Base-by-base conservation (phyloP, 2,113 vertebrate species). In the Equus quagga region DNA sequence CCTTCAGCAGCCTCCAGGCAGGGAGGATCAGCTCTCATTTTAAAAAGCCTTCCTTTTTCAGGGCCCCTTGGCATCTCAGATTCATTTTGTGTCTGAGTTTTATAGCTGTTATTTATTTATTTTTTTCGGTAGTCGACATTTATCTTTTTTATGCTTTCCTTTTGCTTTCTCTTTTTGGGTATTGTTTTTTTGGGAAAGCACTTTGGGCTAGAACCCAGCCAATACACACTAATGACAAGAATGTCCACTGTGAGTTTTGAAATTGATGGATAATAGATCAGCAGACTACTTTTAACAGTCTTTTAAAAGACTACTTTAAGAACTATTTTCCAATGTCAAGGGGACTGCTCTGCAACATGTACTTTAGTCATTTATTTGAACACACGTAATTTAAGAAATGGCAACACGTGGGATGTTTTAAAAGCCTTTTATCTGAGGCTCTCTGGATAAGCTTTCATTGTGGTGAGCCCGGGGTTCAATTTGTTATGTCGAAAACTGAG, bases 1-100 rank as follows among this genome's bases (percentile, higher is more conserved):
- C 73, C 85, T 86, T 58, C 58, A 6, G 7, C 70, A 83, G 73
- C 70, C 81, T 65, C 41, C 56, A 88, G 83, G 92, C 89, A 88
- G 79, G n/a, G 62, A 97, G 44, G 89, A 97, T 93, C 83, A 95
- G 83, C 69, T 94, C 94, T 97, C 93, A 90, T 95, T 97, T 95
- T 92, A 93, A 96, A 97, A 97, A 84, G 33, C 83, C 95, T 95
- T 93, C 64, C 9, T 84, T 97, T 97, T 87, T 94, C 67, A 91
- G 83, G 78, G 78, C 23, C 83, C 31, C 65, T 67, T 76, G 83
- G 76, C 54, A 86, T 65, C n/a, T 60, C 60, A 87, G 96, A 69
- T 97, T 89, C 78, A 97, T 76, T 91, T 92, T 65, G 62, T 93
- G 67, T 84, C 70, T 93, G 65, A 96, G 46, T 90, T 96, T 85